Base-by-base conservation (phyloP, 2,797 vertebrate genomes). In the Cuniculus paca region DNA sequence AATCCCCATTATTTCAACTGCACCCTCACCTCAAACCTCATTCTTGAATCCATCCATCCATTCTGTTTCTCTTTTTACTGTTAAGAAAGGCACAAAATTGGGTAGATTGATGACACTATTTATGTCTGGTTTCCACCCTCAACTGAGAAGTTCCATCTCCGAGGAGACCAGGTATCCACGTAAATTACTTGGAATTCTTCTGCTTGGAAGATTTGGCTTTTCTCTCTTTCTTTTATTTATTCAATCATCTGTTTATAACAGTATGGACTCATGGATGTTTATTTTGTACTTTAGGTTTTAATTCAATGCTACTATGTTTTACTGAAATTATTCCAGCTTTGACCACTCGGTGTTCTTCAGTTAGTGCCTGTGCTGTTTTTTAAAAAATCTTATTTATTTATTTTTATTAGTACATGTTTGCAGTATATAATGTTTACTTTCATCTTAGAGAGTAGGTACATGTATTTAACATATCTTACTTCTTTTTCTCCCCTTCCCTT, bases 171-270 rank as follows among this genome's bases (percentile, higher is more conserved):
- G 48, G 28, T 45, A n/a, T 9, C 52, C 42, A 31, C 39, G 60
- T 34, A 82, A 88, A 36, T 91, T 79, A 91, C 56, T 70, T 83
- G 34, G n/a, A 75, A 80, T 75, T 91, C 39, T 94, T 84, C 78
- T 54, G 2, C 36, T 16, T 19, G 26, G 28, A 20, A 88, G 56
- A 45, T 48, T 77, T 79, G 20, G 60, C 48, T 75, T 56, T 28
- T 52, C 20, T n/a, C 11, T 36, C 13, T 19, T 70, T 79, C 0
- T 22, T 79, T 86, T 79, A 70, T 84, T 88, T 52, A 60, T 91
- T 77, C 28, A 85, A 24, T 82, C 31, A 52, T 78, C 70, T 90
- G 68, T 89, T 36, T 91, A 65, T 74, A 45, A 68, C 48, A 63
- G 4, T 45, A 34, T 61, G 26, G 8, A 48, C 6, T 28, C 9